Evolutionary conservation across 2,797 vertebrate genomes (phyloP).

Genomic region (Myotis planiceps): DNA sequence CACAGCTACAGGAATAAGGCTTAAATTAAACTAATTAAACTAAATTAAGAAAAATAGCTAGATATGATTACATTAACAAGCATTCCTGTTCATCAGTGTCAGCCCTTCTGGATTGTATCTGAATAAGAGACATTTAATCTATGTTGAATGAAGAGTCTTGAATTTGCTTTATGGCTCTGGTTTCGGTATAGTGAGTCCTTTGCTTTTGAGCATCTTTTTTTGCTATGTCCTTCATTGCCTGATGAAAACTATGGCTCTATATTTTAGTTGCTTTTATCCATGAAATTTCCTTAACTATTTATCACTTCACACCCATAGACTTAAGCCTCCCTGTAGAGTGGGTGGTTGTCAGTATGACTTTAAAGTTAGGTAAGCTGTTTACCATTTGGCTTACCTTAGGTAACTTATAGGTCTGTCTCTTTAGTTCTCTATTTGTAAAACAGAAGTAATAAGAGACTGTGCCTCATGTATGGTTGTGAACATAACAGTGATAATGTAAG

Average conservation of each 20-base stretch:
- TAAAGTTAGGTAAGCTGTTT: neutral
- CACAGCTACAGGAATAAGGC: neutral
- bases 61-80: conserved; percentile 39
- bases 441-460: neutral
- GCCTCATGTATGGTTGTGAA: neutral
- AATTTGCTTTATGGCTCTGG: neutral
- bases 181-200: neutral
- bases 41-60: conserved; percentile 43
- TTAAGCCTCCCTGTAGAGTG: neutral
- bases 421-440: neutral
- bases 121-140: neutral
- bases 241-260: neutral
- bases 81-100: neutral
- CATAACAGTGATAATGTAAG: neutral
- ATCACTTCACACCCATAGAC: neutral
- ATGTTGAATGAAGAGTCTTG: neutral
- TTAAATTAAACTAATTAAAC: conserved; percentile 51
- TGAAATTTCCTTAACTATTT: neutral
- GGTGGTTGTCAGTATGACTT: neutral
- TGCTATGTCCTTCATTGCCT: neutral
- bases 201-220: conserved; percentile 3
- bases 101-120: conserved; percentile 2
- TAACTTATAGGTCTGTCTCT: neutral
- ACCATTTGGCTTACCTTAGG: neutral
- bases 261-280: neutral